These are phyloP conservation scores for Misgurnus anguillicaudatus DNA, from an alignment of 2,113 vertebrate genomes.

Conservation along the genomic window DNA sequence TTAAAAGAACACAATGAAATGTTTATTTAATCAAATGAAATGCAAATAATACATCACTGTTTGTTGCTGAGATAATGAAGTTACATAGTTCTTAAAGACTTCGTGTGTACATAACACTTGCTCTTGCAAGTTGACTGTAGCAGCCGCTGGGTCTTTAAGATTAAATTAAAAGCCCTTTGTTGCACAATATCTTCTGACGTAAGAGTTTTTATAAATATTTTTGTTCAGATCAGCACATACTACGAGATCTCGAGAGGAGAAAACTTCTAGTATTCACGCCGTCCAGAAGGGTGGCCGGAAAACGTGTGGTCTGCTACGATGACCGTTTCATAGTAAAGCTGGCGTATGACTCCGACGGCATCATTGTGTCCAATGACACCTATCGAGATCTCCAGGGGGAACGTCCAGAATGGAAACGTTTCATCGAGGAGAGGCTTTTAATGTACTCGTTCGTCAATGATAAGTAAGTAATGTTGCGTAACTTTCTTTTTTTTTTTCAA, in stretches of 20 bases:
- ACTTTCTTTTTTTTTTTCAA: background rate
- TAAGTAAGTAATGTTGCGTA: slow-evolving; percentile 75
- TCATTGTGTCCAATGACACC: slow-evolving; percentile 92
- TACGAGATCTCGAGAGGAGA: slow-evolving; percentile 88
- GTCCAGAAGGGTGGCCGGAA: slow-evolving; percentile 84
- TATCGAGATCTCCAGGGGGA: slow-evolving; percentile 91
- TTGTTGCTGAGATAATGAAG: no score
- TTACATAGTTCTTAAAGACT: no score
- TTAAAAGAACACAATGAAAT: no score
- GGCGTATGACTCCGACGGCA: slow-evolving; percentile 83
- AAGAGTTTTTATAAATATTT: background rate
- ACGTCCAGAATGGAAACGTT: slow-evolving; percentile 89
- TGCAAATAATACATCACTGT: no score
- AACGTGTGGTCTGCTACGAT: slow-evolving; percentile 90
- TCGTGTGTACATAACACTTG: no score
- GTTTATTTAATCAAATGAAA: no score
- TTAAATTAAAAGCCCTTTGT: no score
- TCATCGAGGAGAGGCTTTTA: slow-evolving; percentile 90
- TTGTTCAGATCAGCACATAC: slow-evolving; percentile 86
- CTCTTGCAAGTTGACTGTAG: no score
- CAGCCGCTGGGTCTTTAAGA: no score
- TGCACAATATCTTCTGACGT: no score
- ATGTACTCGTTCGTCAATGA: slow-evolving; percentile 98
- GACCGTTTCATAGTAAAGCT: slow-evolving; percentile 92
- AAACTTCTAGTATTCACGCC: slow-evolving; percentile 94